Conservation (phyloP, 2,888 invertebrate genomes). For the Rhagophthalmus giganteus region DNA sequence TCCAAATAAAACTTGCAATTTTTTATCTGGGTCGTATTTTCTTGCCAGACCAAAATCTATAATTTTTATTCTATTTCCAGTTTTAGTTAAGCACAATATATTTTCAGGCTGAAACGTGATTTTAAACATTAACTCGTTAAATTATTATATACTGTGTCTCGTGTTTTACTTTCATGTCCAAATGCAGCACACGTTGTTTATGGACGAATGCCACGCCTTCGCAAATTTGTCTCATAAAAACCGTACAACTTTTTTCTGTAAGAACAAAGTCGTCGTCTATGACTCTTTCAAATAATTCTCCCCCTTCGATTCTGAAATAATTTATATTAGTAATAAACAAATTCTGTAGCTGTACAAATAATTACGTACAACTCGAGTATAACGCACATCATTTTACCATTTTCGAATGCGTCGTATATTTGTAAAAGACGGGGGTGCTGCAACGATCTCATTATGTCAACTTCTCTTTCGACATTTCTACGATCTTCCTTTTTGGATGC, state of each 20-base stretch:
- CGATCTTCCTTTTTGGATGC: constrained; percentile 84
- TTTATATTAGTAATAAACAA: not conserved
- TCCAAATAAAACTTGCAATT: constrained; percentile 91
- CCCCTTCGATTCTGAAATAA: constrained; percentile 85
- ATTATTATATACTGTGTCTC: too few species aligned
- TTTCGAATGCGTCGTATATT: constrained; percentile 96
- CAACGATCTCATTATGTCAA: constrained; percentile 93
- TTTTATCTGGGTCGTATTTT: constrained; percentile 88
- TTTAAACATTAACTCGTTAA: too few species aligned
- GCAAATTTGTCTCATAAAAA: constrained; percentile 97
- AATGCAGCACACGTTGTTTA: constrained; percentile 89
- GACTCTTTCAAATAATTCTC: constrained; percentile 97
- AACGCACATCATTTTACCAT: constrained; percentile 92
- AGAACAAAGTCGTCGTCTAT: constrained; percentile 98
- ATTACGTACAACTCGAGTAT: constrained; percentile 96
- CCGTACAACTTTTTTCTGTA: constrained; percentile 93
- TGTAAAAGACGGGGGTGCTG: constrained; percentile 96
- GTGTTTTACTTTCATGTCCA: constrained; percentile 97
- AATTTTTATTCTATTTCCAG: constrained; percentile 97
- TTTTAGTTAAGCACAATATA: constrained; percentile 91
- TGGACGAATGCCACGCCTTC: constrained; percentile 98
- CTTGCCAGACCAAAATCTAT: constrained; percentile 98
- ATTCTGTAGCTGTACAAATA: too few species aligned
- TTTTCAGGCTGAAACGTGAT: constrained; percentile 84
- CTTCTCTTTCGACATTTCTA: constrained; percentile 90